Percentiles rank a stretch among this genome's conserved stretches.
phyloP scores from a whole-genome alignment of 2,888 invertebrate species.

The Heteromyza rotundicornis region DNA sequence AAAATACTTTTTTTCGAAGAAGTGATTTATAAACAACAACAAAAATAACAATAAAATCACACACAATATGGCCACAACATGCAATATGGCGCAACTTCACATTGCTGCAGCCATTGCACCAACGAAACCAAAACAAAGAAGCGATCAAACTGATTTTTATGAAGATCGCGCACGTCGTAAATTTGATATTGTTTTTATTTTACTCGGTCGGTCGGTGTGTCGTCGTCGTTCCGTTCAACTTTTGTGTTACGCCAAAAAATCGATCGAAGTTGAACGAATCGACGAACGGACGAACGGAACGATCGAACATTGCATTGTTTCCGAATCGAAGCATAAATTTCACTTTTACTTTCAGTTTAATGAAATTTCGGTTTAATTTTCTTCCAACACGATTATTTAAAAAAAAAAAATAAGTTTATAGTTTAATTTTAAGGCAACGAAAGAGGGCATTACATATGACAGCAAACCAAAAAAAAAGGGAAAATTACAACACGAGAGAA shows the following conservation, averaged over 20 bases:
- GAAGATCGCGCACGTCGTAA: slow-evolving; percentile 48
- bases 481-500: too few species aligned
- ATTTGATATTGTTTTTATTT: slow-evolving; percentile 41
- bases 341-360: slow-evolving; percentile 42
- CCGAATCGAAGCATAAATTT: slow-evolving; percentile 43
- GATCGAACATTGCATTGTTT: background rate
- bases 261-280: background rate
- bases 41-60: background rate
- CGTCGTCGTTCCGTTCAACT: too few species aligned
- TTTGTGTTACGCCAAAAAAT: too few species aligned
- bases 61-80: background rate
- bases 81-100: background rate
- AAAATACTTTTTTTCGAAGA: background rate
- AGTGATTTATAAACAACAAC: background rate
- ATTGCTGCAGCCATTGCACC: background rate
- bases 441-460: background rate
- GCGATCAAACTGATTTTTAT: slow-evolving; percentile 31
- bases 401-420: background rate
- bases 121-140: background rate
- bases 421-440: background rate
- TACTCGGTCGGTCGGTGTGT: too few species aligned
- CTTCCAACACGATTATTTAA: background rate
- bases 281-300: background rate
- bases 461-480: too few species aligned
- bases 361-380: slow-evolving; percentile 9